Percentiles rank a stretch among this genome's conserved stretches.
phyloP scores from a whole-genome alignment of 2,797 vertebrate species.

The Malurus splendens region DNA sequence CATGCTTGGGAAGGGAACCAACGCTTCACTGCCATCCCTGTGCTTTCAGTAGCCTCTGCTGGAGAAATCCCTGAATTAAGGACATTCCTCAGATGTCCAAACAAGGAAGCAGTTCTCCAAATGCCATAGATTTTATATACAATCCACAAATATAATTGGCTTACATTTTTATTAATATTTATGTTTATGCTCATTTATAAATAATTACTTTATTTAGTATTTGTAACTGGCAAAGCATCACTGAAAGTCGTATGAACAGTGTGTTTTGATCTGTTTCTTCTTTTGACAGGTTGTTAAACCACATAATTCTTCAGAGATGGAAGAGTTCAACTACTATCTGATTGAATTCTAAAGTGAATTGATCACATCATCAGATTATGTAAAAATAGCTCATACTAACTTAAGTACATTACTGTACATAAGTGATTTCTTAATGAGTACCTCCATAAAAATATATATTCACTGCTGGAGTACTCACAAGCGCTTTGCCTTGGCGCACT shows the following conservation, averaged over 20 bases:
- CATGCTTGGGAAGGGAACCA: not conserved
- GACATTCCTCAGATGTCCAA: not conserved
- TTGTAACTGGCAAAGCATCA: not conserved
- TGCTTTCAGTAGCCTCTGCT: not conserved
- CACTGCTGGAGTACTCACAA: not conserved
- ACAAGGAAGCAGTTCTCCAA: not conserved
- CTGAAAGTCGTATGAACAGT: not conserved
- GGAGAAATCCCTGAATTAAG: not conserved
- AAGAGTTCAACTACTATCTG: not conserved
- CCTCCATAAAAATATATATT: not conserved
- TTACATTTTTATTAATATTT: not conserved
- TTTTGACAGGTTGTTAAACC: not conserved
- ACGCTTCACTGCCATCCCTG: fast-evolving
- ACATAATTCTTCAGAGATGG: not conserved
- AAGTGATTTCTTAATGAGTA: not conserved
- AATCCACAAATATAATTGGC: not conserved
- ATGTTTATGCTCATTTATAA: not conserved
- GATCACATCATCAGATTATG: not conserved
- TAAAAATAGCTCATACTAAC: not conserved
- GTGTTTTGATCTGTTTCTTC: not conserved
- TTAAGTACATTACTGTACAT: not conserved
- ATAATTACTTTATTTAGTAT: not conserved
- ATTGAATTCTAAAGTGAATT: not conserved
- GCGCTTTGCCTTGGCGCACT: not conserved
- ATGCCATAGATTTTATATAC: not conserved